These are phyloP conservation scores for Danionella dracula DNA, from an alignment of 2,797 vertebrate species.

Conservation along the genomic window DNA sequence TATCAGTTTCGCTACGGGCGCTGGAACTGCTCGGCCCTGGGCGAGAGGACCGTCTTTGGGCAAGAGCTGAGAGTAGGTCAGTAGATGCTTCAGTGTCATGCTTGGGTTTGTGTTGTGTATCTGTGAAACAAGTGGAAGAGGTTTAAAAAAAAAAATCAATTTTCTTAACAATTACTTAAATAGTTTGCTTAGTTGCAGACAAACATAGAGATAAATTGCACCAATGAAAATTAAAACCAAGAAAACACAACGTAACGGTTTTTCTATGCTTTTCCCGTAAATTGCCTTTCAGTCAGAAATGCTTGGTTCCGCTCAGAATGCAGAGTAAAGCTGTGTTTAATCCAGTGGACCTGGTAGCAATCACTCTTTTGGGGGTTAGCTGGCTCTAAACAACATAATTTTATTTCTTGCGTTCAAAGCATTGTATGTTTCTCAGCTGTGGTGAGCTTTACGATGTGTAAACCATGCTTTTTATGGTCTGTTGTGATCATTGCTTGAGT, in stretches of 20 bases:
- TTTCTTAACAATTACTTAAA: too few species aligned
- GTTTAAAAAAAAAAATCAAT: conserved; percentile 22
- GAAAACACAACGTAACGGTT: not conserved
- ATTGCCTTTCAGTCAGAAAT: conserved; percentile 60
- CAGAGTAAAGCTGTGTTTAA: conserved; percentile 68
- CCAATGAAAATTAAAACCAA: not conserved
- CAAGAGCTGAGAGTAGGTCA: conserved; percentile 99
- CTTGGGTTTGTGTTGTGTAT: not conserved
- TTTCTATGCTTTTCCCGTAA: too few species aligned
- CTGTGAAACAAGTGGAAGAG: conserved; percentile 25
- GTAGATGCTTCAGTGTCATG: conserved; percentile 55
- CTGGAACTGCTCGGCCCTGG: conserved; percentile 98
- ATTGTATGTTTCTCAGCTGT: conserved; percentile 59
- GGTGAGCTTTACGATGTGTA: conserved; percentile 26
- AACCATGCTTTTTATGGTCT: conserved; percentile 7
- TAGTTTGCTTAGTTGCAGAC: too few species aligned
- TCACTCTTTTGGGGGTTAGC: conserved; percentile 57
- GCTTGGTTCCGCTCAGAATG: conserved; percentile 67
- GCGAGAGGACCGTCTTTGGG: conserved; percentile 96
- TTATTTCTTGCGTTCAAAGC: conserved; percentile 65
- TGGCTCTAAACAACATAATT: conserved; percentile 59
- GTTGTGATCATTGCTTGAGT: not conserved
- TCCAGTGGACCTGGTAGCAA: conserved; percentile 71
- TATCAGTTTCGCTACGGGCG: conserved; percentile 94
- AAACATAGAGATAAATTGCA: too few species aligned